Evolutionary conservation across 53 echinoderm and acorn worm species (phyloP).

Genomic region (Luidia sarsii): DNA sequence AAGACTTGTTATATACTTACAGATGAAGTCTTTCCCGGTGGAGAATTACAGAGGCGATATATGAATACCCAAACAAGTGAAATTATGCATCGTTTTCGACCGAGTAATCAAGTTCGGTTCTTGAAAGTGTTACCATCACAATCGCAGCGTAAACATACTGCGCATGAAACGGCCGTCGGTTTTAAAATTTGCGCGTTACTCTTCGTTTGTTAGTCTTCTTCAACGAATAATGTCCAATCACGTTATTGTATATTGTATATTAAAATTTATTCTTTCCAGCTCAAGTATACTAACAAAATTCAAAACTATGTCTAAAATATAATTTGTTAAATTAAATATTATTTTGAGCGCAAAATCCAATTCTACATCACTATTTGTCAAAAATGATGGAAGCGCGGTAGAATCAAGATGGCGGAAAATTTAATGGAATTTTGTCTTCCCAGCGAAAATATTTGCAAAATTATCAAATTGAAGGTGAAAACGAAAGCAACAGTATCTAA

Average conservation of each 20-base stretch:
- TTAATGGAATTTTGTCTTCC: slow-evolving; percentile 68
- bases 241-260: too few relatives aligned
- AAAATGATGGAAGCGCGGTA: background rate
- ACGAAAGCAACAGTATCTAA: slow-evolving; percentile 68
- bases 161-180: slow-evolving; percentile 21
- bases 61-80: too few relatives aligned
- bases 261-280: too few relatives aligned
- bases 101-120: too few relatives aligned
- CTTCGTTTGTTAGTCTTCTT: slow-evolving; percentile 17
- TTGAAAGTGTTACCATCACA: too few relatives aligned
- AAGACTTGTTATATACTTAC: too few relatives aligned
- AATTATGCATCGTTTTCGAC: too few relatives aligned
- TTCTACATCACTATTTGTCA: background rate
- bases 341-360: background rate
- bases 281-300: background rate
- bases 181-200: slow-evolving; percentile 13
- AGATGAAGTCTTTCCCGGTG: too few relatives aligned
- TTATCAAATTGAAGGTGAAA: slow-evolving; percentile 86
- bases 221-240: background rate
- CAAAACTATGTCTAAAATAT: background rate
- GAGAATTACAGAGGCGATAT: too few relatives aligned
- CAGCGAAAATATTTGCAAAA: slow-evolving; percentile 75
- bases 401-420: slow-evolving; percentile 80
- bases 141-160: too few relatives aligned
- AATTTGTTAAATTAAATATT: background rate